A percentile compares a stretch with the other conserved stretches of the same genome.
These are phyloP conservation scores for Apamea anceps DNA, from an alignment of 2,888 invertebrate species.

Conservation along the genomic window DNA sequence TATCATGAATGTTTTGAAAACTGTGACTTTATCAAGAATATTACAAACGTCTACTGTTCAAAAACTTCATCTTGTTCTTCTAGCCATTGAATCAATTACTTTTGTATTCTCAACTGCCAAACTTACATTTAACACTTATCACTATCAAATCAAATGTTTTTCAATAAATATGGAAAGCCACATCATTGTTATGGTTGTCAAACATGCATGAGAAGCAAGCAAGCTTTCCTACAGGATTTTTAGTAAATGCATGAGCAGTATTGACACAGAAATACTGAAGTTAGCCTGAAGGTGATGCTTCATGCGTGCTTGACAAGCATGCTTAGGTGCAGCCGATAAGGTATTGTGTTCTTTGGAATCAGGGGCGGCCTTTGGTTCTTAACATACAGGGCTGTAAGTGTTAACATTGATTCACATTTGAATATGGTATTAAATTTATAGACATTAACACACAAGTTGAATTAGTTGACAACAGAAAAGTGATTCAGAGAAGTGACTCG, in stretches of 20 bases:
- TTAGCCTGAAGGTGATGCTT: neutral
- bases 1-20: constrained; percentile 10
- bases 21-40: constrained; percentile 6
- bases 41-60: constrained; percentile 2
- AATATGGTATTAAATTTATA: neutral
- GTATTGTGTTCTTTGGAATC: constrained; percentile 64
- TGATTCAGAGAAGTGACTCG: too few species aligned
- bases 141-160: constrained; percentile 64
- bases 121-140: constrained; percentile 70
- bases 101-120: constrained; percentile 79
- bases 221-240: neutral
- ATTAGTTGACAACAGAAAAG: neutral
- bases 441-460: neutral
- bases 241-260: constrained; percentile 3
- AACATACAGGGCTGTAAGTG: neutral
- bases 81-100: constrained; percentile 61
- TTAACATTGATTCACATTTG: neutral
- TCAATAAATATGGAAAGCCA: constrained; percentile 59
- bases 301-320: constrained; percentile 38
- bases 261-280: neutral
- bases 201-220: constrained; percentile 43
- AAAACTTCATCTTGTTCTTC: constrained; percentile 17
- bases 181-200: constrained; percentile 21
- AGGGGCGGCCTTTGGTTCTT: constrained; percentile 40
- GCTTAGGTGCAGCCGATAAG: constrained; percentile 1